Base-by-base conservation (phyloP, 2,113 vertebrate genomes). In the Trichechus manatus region DNA sequence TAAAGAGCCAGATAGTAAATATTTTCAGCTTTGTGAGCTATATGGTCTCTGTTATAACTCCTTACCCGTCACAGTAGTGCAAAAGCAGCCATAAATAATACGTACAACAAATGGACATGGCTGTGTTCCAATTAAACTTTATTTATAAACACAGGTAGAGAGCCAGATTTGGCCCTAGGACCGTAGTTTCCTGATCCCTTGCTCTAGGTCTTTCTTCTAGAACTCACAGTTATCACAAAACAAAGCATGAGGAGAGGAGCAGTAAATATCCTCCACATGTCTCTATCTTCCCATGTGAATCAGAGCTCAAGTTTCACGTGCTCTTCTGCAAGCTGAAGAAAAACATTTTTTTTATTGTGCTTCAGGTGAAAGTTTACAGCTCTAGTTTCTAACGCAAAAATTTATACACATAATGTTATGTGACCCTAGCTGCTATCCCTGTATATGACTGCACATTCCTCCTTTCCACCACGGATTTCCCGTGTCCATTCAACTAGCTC, bases 1-100 rank as follows among this genome's bases (percentile, higher is more conserved):
- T 87, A 89, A 94, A 95, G 53, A 39, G 19, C 27, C 42, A 82
- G 31, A 93, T 5, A 75, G 44, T n/a, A 80, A 91, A 87, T 61
- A 68, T 33, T 89, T 72, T 47, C 10, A 10, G 8, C 53, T 88
- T 84, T 91, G 27, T 29, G 68, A n/a, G 39, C 17, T 9, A 15
- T 27, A 27, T 27, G 39, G 10, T 82, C 78, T 79, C 50, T 86
- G 74, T 89, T 89, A 68, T 15, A 61, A 56, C 56, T 81, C 70
- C 9, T 77, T 29, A 61, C 25, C 42, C 10, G 5, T 17, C 42
- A 27, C 2, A 56, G n/a, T 20, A 87, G 47, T 82, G 9, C 31
- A 59, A 96, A 89, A 94, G 56, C 33, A n/a, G 33, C 33, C 68
- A 61, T 4, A 82, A 56, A 56, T 4, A 56, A 56, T 56, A 56